These are phyloP conservation scores for Papilio aristodemus DNA, from an alignment of 1,140 invertebrate species.

Conservation along the genomic window DNA sequence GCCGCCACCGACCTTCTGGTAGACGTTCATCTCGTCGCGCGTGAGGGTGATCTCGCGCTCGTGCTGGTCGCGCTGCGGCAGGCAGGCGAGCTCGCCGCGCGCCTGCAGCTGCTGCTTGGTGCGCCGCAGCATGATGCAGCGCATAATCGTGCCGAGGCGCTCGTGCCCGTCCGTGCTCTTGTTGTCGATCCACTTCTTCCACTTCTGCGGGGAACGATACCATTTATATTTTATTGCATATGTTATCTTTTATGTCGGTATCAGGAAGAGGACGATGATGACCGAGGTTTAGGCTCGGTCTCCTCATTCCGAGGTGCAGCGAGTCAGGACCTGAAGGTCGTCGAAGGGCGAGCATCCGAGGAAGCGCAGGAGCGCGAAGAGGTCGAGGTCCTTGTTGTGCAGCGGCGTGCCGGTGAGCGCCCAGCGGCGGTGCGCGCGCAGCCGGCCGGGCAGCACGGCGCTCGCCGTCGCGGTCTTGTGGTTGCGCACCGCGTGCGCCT, in stretches of 20 bases:
- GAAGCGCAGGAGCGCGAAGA: constrained; percentile 94
- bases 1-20: constrained; percentile 82
- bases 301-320: background rate
- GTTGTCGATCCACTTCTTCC: constrained; percentile 88
- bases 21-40: constrained; percentile 87
- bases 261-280: background rate
- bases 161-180: constrained; percentile 86
- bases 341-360: constrained; percentile 92
- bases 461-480: constrained; percentile 87
- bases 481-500: constrained; percentile 95
- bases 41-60: constrained; percentile 83
- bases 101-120: constrained; percentile 90
- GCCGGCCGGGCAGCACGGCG: constrained; percentile 82
- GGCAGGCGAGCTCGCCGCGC: constrained; percentile 59
- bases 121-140: constrained; percentile 89
- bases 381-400: constrained; percentile 95
- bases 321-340: constrained; percentile 85
- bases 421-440: constrained; percentile 87
- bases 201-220: constrained; percentile 71
- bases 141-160: constrained; percentile 89
- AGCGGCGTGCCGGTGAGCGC: constrained; percentile 96
- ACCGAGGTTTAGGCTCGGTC: background rate
- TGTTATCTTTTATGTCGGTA: no score
- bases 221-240: background rate
- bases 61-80: constrained; percentile 85